Percentiles rank a stretch among this genome's conserved stretches.
phyloP scores from a whole-genome alignment of 2,797 vertebrate genomes.

The Amniataba percoides region DNA sequence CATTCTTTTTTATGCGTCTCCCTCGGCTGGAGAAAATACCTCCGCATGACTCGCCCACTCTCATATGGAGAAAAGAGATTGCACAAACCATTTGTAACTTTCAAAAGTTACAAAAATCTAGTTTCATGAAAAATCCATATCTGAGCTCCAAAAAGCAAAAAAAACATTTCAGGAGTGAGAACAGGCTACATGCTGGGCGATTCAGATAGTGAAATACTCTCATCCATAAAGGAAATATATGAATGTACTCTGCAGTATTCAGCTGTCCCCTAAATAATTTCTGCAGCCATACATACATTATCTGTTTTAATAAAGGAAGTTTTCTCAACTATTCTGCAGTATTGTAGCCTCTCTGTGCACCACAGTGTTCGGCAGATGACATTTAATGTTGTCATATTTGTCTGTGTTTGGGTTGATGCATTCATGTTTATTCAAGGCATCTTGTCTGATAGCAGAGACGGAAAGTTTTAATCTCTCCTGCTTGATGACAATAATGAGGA shows the following conservation, averaged over 20 bases:
- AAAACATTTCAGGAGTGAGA: slow-evolving; percentile 39
- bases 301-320: background rate
- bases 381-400: background rate
- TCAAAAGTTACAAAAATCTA: slow-evolving; percentile 74
- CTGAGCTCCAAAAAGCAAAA: slow-evolving; percentile 36
- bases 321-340: slow-evolving; percentile 7
- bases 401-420: background rate
- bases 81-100: slow-evolving; percentile 75
- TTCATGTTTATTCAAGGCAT: slow-evolving; percentile 7
- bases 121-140: slow-evolving; percentile 71
- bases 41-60: slow-evolving; percentile 58
- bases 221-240: slow-evolving; percentile 9
- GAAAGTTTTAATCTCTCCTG: slow-evolving; percentile 16
- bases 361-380: slow-evolving; percentile 17
- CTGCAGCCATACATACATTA: background rate
- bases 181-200: slow-evolving; percentile 34
- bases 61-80: slow-evolving; percentile 63
- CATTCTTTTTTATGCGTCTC: slow-evolving; percentile 83
- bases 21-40: slow-evolving; percentile 79
- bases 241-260: slow-evolving; percentile 4
- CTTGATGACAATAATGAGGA: slow-evolving; percentile 54
- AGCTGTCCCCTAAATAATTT: slow-evolving; percentile 5
- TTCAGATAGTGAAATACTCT: slow-evolving; percentile 25
- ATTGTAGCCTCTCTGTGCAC: background rate
- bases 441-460: background rate